phyloP scores from a whole-genome alignment of 2,113 vertebrate genomes.

The Cinclus mexicanus region DNA sequence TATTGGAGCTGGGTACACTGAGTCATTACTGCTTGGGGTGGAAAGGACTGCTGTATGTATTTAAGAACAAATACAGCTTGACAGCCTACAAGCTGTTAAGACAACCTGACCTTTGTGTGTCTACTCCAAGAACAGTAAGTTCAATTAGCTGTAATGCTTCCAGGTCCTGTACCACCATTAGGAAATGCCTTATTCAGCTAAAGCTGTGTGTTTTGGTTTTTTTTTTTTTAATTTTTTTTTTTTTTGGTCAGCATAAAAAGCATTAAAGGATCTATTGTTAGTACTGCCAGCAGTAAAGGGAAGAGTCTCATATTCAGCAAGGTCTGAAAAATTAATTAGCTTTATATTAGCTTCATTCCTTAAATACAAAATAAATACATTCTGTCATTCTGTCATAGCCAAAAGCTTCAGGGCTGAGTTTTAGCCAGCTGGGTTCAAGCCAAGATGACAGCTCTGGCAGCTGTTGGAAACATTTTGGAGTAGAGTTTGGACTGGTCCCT shows the following conservation, averaged over 20 bases:
- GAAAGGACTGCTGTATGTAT: conserved; percentile 7
- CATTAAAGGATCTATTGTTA: not conserved
- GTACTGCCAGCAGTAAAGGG: not conserved
- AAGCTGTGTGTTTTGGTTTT: not conserved
- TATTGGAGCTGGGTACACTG: not conserved
- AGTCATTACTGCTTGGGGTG: not conserved
- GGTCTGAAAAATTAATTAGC: conserved; percentile 9
- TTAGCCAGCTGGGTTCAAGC: not conserved
- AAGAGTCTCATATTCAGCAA: not conserved
- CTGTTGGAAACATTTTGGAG: not conserved
- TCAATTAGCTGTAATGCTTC: conserved; percentile 39
- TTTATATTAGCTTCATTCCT: conserved; percentile 5
- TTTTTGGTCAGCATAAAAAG: not conserved
- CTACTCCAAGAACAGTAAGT: conserved; percentile 13
- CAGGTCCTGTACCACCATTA: conserved; percentile 23
- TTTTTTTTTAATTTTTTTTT: not conserved
- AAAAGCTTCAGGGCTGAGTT: not conserved
- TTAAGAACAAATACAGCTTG: conserved; percentile 22
- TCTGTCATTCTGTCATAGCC: not conserved
- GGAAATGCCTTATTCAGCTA: conserved; percentile 44
- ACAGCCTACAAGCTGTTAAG: conserved; percentile 40
- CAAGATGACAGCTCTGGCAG: not conserved
- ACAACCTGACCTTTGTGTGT: conserved; percentile 47
- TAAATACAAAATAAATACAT: not conserved
- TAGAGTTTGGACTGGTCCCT: not conserved